Percentiles rank a stretch among this genome's conserved stretches.
Conservation (phyloP, 2,888 invertebrate species). For the Cepaea hortensis region DNA sequence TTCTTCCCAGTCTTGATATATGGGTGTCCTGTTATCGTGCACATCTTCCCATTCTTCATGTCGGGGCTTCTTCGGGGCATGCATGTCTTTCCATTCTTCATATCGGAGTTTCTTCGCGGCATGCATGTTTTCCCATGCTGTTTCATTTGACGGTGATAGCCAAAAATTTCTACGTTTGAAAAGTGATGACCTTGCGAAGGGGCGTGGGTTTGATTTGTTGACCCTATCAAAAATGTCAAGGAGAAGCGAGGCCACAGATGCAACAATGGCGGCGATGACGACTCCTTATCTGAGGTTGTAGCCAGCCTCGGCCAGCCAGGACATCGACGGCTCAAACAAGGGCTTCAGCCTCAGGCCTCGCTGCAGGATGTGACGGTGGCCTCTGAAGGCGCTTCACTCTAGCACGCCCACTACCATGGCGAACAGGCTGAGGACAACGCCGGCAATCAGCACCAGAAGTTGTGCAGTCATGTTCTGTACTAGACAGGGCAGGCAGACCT, state of each 20-base stretch:
- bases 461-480: slow-evolving; percentile 33
- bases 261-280: slow-evolving; percentile 18
- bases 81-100: background rate
- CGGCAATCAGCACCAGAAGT: slow-evolving; percentile 5
- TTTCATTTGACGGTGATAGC: background rate
- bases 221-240: background rate
- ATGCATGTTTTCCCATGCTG: no score
- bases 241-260: background rate
- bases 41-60: background rate
- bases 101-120: background rate
- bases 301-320: slow-evolving; percentile 45
- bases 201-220: background rate
- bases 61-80: background rate
- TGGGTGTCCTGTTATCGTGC: background rate
- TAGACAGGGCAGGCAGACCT: slow-evolving; percentile 43
- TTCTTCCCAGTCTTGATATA: background rate
- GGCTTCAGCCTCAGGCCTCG: slow-evolving; percentile 37
- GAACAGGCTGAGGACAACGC: slow-evolving; percentile 38
- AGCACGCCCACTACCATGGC: slow-evolving; percentile 37
- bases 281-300: slow-evolving; percentile 32
- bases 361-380: slow-evolving; percentile 34
- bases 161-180: background rate
- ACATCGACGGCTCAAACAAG: slow-evolving; percentile 36
- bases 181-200: no score
- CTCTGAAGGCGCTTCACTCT: slow-evolving; percentile 24